Conservation (phyloP, 2,113 vertebrate species). For the Cricetomys ansorgei region DNA sequence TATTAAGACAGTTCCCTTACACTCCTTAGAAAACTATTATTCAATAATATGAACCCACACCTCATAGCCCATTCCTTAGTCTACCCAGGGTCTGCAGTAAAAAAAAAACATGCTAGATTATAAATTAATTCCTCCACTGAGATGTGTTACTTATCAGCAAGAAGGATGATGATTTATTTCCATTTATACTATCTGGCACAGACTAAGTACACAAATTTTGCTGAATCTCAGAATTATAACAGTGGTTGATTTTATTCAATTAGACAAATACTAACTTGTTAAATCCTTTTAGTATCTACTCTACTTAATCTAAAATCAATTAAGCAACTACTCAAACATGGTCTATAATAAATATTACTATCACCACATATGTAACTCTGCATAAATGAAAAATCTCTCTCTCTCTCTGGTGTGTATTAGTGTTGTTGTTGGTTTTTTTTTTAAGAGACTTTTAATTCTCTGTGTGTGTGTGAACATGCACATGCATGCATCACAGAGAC, state of each 20-base stretch:
- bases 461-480: neutral
- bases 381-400: constrained; percentile 5
- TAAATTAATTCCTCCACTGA: constrained; percentile 44
- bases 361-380: constrained; percentile 13
- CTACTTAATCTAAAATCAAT: constrained; percentile 53
- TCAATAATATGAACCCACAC: constrained; percentile 1
- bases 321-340: constrained; percentile 8
- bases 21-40: constrained; percentile 45
- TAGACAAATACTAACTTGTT: constrained; percentile 43
- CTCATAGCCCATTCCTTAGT: constrained; percentile 3
- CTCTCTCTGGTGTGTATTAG: neutral
- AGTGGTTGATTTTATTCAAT: constrained; percentile 55
- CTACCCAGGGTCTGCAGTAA: constrained; percentile 48
- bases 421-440: neutral
- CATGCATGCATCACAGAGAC: neutral
- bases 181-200: neutral
- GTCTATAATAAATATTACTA: constrained; percentile 41
- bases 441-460: neutral
- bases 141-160: constrained; percentile 2
- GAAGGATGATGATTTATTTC: constrained; percentile 17
- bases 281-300: constrained; percentile 19
- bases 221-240: constrained; percentile 51
- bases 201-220: constrained; percentile 32
- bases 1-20: constrained; percentile 58
- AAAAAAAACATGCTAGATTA: constrained; percentile 33